A percentile compares a stretch with the other conserved stretches of the same genome.
phyloP scores from a whole-genome alignment of 2,797 vertebrate species.

The Catamblyrhynchus diadema region DNA sequence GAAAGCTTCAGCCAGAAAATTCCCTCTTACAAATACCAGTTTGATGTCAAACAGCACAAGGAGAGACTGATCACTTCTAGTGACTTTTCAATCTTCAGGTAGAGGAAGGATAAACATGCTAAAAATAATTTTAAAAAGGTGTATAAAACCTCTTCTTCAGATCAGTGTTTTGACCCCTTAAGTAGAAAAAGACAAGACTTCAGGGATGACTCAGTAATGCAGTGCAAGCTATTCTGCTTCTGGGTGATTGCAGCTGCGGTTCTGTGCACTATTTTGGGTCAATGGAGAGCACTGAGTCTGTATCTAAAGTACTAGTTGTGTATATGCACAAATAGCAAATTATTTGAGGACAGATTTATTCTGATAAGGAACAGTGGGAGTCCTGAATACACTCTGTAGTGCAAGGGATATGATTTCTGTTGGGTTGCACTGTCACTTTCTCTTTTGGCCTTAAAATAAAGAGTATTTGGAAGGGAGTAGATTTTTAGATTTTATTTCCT shows the following conservation, averaged over 20 bases:
- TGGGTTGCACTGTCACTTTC: background rate
- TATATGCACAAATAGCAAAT: background rate
- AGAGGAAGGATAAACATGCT: background rate
- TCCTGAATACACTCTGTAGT: background rate
- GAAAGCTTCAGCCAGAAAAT: conserved; percentile 12
- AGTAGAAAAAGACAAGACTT: background rate
- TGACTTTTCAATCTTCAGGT: background rate
- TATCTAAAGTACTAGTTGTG: background rate
- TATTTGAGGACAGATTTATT: background rate
- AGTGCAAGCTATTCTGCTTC: background rate
- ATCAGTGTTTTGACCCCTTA: background rate
- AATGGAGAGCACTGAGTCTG: background rate
- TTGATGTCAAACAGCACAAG: background rate
- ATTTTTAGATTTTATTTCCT: background rate
- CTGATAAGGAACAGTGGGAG: background rate
- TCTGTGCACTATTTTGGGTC: background rate
- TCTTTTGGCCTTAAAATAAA: background rate
- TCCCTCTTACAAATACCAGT: background rate
- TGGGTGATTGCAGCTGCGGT: background rate
- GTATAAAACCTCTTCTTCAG: background rate
- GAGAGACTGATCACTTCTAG: background rate
- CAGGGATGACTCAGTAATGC: background rate
- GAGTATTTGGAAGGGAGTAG: background rate
- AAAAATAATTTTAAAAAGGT: background rate
- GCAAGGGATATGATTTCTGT: background rate